phyloP scores from a whole-genome alignment of 2,113 vertebrate genomes.

The Pseudopipra pipra region DNA sequence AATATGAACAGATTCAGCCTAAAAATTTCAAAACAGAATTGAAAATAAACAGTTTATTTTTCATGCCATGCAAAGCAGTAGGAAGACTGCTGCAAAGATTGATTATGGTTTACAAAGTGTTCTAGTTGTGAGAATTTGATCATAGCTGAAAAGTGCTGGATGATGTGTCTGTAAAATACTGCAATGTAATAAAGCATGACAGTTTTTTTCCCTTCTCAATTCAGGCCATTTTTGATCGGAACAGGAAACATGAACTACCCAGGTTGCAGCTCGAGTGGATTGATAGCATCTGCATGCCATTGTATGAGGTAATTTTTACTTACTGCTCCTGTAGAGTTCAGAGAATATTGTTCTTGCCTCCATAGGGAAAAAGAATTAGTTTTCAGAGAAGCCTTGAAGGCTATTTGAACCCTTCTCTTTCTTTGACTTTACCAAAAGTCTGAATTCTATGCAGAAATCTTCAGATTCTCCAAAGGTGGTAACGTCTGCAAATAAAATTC shows the following conservation, averaged over 20 bases:
- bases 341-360: neutral
- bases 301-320: constrained; percentile 88
- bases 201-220: constrained; percentile 44
- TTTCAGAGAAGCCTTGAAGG: neutral
- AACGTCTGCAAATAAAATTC: neutral
- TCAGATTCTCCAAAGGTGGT: neutral
- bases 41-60: constrained; percentile 57
- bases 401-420: neutral
- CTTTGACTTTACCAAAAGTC: neutral
- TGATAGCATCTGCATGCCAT: constrained; percentile 92
- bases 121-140: constrained; percentile 49
- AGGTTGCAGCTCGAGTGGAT: constrained; percentile 97
- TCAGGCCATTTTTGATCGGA: constrained; percentile 98
- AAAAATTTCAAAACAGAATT: constrained; percentile 49
- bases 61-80: constrained; percentile 40
- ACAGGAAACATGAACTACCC: constrained; percentile 97
- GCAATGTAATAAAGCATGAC: constrained; percentile 31
- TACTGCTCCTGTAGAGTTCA: neutral
- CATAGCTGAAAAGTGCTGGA: constrained; percentile 26
- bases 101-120: constrained; percentile 49
- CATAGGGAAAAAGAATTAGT: neutral
- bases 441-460: neutral
- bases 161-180: constrained; percentile 52
- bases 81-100: constrained; percentile 11
- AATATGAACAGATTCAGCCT: constrained; percentile 57